These are phyloP conservation scores for Oscheius sp. DNA, from an alignment of 2,888 invertebrate species.

Conservation along the genomic window DNA sequence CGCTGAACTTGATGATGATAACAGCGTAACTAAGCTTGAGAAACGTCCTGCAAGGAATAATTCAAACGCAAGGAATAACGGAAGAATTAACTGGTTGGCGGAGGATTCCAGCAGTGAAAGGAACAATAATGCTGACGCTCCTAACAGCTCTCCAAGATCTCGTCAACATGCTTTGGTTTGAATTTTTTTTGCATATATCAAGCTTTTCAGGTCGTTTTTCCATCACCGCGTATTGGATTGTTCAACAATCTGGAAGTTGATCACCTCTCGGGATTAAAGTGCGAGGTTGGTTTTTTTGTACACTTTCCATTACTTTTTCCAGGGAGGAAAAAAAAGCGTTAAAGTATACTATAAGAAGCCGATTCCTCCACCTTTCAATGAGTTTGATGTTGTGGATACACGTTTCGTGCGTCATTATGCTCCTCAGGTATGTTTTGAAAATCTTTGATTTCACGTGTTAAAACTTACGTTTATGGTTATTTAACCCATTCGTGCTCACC, in stretches of 20 bases:
- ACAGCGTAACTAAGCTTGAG: too few relatives aligned
- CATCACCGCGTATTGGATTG: neutral
- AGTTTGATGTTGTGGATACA: neutral
- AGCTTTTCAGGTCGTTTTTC: neutral
- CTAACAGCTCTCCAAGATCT: neutral
- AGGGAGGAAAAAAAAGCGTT: neutral
- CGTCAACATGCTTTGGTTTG: neutral
- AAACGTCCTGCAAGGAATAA: too few relatives aligned
- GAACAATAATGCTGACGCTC: too few relatives aligned
- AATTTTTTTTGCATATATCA: neutral
- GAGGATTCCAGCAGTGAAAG: too few relatives aligned
- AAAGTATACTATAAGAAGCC: conserved; percentile 3
- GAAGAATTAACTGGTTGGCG: too few relatives aligned
- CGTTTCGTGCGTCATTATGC: conserved; percentile 2
- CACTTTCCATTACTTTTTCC: neutral
- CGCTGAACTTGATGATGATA: too few relatives aligned
- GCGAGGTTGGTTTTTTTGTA: neutral
- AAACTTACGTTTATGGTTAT: too few relatives aligned
- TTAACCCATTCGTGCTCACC: too few relatives aligned
- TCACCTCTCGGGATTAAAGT: neutral
- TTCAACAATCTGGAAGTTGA: conserved; percentile 1
- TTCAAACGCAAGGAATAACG: too few relatives aligned
- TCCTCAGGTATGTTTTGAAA: conserved; percentile 17
- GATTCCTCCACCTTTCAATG: neutral
- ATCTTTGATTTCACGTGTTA: too few relatives aligned